Conservation (phyloP, 2,113 vertebrate species). For the Bos taurus region ARS-UCD2.0 NC_037348.1:10726501-10727000, state of each 20-base stretch:
- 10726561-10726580: conserved; percentile 74
- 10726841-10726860: neutral
- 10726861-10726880: neutral
- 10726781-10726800: neutral
- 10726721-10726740: neutral
- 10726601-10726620: conserved; percentile 62
- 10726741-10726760: neutral
- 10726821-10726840: neutral
- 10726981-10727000: neutral
- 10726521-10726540: conserved; percentile 80
- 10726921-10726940: neutral
- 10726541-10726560: conserved; percentile 76
- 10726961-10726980: neutral
- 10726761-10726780: neutral
- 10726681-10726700: neutral
- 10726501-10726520: conserved; percentile 83
- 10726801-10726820: neutral
- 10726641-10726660: conserved; percentile 70
- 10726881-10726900: neutral
- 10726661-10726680: conserved; percentile 47
- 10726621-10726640: conserved; percentile 63
- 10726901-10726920: neutral
- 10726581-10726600: conserved; percentile 28
- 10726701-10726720: neutral
- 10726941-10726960: neutral